A percentile compares a stretch with the other conserved stretches of the same genome.
These are phyloP conservation scores for Tragulus kanchil DNA, from an alignment of 2,113 vertebrate species.

Conservation along the genomic window DNA sequence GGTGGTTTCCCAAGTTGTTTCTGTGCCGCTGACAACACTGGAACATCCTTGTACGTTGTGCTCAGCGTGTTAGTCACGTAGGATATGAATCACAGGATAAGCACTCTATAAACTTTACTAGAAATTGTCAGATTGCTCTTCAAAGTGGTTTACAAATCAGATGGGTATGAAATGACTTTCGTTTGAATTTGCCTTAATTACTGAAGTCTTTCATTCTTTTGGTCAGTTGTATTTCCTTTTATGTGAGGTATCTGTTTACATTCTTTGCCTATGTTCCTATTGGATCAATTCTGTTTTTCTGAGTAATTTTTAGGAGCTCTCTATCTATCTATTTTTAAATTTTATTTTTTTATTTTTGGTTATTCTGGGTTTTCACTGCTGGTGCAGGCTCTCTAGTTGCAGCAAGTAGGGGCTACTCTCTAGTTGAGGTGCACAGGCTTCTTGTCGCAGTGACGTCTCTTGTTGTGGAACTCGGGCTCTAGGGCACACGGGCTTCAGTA, in stretches of 20 bases:
- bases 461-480: too few species aligned
- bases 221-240: not conserved
- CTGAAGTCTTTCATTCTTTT: not conserved
- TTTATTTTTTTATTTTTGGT: too few species aligned
- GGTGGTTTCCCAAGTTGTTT: not conserved
- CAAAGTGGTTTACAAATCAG: not conserved
- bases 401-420: too few species aligned
- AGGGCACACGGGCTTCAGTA: too few species aligned
- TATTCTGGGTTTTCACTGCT: too few species aligned
- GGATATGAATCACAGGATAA: not conserved
- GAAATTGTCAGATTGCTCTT: conserved; percentile 1
- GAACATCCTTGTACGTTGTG: not conserved
- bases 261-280: not conserved
- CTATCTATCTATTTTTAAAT: too few species aligned
- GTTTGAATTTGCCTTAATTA: not conserved
- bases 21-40: not conserved
- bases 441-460: too few species aligned
- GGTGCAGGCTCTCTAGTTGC: too few species aligned
- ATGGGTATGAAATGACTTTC: not conserved
- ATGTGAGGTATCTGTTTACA: not conserved
- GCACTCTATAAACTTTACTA: not conserved
- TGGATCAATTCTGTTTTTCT: not conserved
- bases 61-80: not conserved
- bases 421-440: too few species aligned
- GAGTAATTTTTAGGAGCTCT: not conserved